Evolutionary conservation across 2,797 vertebrate genomes (phyloP), one percentile per base, ranked within the genome.

Genomic region (Liparis tanakae): DNA sequence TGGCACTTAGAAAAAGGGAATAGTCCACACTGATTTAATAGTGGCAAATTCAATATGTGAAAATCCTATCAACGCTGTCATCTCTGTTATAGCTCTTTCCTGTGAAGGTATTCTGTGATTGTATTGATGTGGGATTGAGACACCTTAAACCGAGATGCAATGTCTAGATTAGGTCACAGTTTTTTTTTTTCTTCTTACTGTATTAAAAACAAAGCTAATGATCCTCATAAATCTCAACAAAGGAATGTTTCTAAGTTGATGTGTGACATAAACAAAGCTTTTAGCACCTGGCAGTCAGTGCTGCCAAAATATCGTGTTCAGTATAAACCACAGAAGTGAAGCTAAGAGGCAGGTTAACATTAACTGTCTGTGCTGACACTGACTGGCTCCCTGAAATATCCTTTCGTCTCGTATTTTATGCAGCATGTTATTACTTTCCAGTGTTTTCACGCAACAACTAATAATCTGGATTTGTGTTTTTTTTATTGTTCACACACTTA

Each of bases 231-330:
- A 93, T 93, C 88, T 91, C 33, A 78, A 90, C 73, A 85, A 86
- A 88, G 81, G 79, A 89, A 86, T 81, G 86, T 88, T 86, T 88
- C 85, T 59, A 34, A 70, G 75, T 69, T 82, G 69, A 84, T 89
- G 81, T 89, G 82, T 88, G 83, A 89, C 86, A 88, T 92, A 91
- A 93, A 93, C 88, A 89, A 87, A 82, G 83, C 84, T 90, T 89
- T 91, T 89, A 88, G 89, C 89, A 93, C 86, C 91, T 90, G 89
- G 83, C 82, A 82, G 81, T 85, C 75, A 46, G 58, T 18, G 72
- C 74, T 87, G 91, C 91, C 88, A 91, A 87, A 91, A 83, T 64
- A 87, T 88, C 82, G 83, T 90, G 89, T 89, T 92, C 80, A 82
- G 80, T 79, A 80, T 80, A 87, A 92, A 88, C 87, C 86, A 73